Percentiles rank a stretch among this genome's conserved stretches.
Conservation (phyloP, 2,797 vertebrate genomes). For the Garrulus glandarius region DNA sequence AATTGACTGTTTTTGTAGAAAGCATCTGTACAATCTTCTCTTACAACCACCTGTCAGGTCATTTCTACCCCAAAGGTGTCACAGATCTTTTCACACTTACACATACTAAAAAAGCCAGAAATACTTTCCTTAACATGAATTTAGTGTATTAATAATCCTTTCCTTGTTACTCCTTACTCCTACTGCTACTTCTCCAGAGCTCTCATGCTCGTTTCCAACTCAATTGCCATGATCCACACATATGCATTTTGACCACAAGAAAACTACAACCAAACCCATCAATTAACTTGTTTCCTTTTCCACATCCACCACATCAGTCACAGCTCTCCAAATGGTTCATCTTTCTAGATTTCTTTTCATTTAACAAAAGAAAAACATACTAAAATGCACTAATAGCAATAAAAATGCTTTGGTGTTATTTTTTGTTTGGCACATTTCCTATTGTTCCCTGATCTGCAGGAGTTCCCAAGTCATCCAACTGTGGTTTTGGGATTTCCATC, state of each 20-base stretch:
- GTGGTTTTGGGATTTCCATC: constrained; percentile 20
- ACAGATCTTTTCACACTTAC: background rate
- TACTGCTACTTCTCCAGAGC: background rate
- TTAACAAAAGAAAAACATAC: background rate
- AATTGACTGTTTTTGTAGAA: background rate
- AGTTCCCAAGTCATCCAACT: constrained; percentile 23
- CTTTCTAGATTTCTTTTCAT: background rate
- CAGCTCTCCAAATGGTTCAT: background rate
- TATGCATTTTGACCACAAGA: background rate
- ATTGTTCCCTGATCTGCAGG: constrained; percentile 2
- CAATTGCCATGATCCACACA: background rate
- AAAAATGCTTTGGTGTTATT: background rate
- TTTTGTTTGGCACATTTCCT: background rate
- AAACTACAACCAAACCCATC: background rate
- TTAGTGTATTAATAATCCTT: background rate
- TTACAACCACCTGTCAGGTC: background rate
- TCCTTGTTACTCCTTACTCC: constrained; percentile 16
- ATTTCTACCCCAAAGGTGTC: background rate
- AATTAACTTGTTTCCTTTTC: background rate
- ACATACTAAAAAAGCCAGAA: background rate
- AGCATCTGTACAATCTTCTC: background rate
- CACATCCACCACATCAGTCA: background rate
- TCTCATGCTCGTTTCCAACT: background rate
- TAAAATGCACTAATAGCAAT: background rate
- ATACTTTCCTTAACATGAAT: background rate